Evolutionary conservation across 2,113 vertebrate species (phyloP), one percentile per base, ranked within the genome.

Genomic region (Engraulis encrasicolus): DNA sequence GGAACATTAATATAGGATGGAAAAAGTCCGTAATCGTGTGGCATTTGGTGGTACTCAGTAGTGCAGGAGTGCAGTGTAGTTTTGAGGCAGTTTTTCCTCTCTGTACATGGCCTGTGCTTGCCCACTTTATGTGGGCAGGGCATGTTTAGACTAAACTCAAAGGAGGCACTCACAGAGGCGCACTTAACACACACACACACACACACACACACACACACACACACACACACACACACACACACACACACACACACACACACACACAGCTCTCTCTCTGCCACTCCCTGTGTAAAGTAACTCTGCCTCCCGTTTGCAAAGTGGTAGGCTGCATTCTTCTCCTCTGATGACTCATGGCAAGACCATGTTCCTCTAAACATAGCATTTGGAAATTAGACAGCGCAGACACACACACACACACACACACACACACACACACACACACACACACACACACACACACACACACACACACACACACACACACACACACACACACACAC

Each of bases 251-350:
- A 45, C 52, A 20, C 52, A 4, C 52, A 20, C 52, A 1, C 18
- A 20, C 52, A 20, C 52, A n/a, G 2, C 19, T 58, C 52, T 58
- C 52, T 58, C 2, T 19, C 19, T 5, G 54, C 54, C 54, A 58
- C 54, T 58, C 54, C 54, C 54, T 58, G 19, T 58, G 19, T n/a
- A 7, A 9, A 58, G 14, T 52, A 19, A 18, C 50, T 52, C 15
- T 52, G 15, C 18, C 52, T 58, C 19, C 1, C 20, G 20, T 34
- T 74, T 34, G 31, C 66, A 15, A 12, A 36, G 27, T 34, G 0
- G 85, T 84, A 85, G n/a, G n/a, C n/a, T n/a, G n/a, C 89, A 93
- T 92, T 94, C 91, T 88, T 93, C 93, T 89, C 92, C 91, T 84
- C 83, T 17, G 87, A 86, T 94, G 93, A 94, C 91, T 94, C 93